Percentiles rank a stretch among this genome's conserved stretches.
These are phyloP conservation scores for Chaetodon trifascialis DNA, from an alignment of 2,113 vertebrate genomes.

Conservation along the genomic window DNA sequence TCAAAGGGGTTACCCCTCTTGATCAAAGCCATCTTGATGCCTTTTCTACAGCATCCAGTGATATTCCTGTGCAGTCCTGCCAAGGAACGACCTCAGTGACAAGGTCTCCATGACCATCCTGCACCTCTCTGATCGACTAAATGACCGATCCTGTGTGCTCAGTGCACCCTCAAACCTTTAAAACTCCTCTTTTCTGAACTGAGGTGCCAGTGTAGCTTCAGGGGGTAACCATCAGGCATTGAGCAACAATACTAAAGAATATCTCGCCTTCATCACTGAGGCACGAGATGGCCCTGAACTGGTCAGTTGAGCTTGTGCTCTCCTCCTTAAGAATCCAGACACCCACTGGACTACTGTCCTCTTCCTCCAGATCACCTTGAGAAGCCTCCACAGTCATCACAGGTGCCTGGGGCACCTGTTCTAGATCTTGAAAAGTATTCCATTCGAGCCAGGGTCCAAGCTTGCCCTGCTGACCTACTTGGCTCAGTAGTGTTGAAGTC, in stretches of 20 bases:
- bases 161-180: not conserved
- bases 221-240: not conserved
- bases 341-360: not conserved
- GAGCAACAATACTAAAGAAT: not conserved
- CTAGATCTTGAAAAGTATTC: not conserved
- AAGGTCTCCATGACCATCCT: not conserved
- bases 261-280: not conserved
- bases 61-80: not conserved
- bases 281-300: too few species aligned
- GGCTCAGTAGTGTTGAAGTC: not conserved
- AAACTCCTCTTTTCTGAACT: not conserved
- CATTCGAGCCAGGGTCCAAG: not conserved
- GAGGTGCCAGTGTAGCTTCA: not conserved
- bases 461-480: not conserved
- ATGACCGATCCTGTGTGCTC: not conserved
- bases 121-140: not conserved
- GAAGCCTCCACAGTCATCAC: too few species aligned
- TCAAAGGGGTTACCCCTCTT: not conserved
- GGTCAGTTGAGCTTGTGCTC: not conserved
- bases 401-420: not conserved
- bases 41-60: not conserved
- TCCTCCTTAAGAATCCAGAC: not conserved
- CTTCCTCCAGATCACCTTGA: not conserved
- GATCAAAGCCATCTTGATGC: not conserved
- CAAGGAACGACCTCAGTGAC: not conserved